Conservation (phyloP, 2,888 invertebrate genomes). For the Epinotia ramella region DNA sequence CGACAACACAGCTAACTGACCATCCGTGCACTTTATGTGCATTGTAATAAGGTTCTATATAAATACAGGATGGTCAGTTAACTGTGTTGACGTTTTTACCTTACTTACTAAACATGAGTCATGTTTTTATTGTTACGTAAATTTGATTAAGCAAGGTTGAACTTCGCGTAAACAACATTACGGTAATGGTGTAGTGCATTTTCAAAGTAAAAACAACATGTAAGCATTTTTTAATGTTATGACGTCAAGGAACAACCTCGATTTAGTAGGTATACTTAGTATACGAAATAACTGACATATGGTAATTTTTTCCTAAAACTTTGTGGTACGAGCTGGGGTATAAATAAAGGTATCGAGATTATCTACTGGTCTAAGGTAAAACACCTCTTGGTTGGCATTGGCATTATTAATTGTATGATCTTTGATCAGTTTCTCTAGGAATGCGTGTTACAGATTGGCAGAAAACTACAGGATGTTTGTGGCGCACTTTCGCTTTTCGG, state of each 20-base stretch:
- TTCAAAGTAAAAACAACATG: constrained; percentile 26
- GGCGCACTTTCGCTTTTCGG: not conserved
- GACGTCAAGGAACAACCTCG: constrained; percentile 35
- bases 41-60: no score
- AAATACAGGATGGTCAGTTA: no score
- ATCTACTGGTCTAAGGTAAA: no score
- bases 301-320: no score
- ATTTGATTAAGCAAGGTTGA: constrained; percentile 20
- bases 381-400: no score
- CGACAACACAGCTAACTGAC: no score
- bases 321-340: no score
- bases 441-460: not conserved
- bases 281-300: no score
- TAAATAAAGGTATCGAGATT: no score
- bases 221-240: constrained; percentile 21
- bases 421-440: not conserved
- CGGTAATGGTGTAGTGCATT: constrained; percentile 32
- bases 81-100: no score
- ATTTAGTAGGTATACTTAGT: not conserved
- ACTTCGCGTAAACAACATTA: constrained; percentile 36
- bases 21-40: no score
- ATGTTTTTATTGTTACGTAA: constrained; percentile 27
- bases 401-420: not conserved
- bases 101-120: constrained; percentile 18
- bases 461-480: not conserved